Base-by-base conservation (phyloP, 1,140 invertebrate genomes). In the Drosophila santomea region DNA sequence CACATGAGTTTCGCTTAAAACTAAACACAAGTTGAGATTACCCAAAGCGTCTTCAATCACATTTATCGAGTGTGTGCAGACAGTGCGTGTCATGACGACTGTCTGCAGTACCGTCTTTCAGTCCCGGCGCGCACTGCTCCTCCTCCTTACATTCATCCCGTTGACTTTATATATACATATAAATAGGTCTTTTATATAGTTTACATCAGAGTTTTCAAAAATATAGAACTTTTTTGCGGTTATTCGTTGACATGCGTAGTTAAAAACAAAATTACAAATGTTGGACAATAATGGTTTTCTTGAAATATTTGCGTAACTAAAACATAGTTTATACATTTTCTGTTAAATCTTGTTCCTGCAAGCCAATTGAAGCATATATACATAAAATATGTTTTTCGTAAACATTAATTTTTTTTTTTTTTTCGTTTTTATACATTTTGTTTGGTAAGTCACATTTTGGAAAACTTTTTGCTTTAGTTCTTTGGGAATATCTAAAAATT, bases 1-100 rank as follows among this genome's bases (percentile, higher is more conserved):
- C 72, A 83, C 75, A 84, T 76, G 50, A 52, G 76, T 71, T 67
- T 78, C 63, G 59, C 60, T 66, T 71, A 75, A 81, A 80, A 72
- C 60, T 75, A 71, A 83, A 74, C 51, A 59, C 69, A 81, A 79
- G 75, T 82, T 66, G 75, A 76, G 58, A 84, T 51, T 72, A 67
- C 59, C 57, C 47, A 35, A 68, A 68, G 71, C 71, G 68, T 62
- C 71, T 74, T 84, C 73, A 84, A 80, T 84, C 80, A 84, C 80
- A 81, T 60, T 74, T 55, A 4, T 71, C 36, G 64, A 51, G 68
- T 55, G n/a, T 69, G 38, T 69, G 38, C 50, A 45, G 56, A 36
- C 61, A 15, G 25, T 35, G 20, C 35, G 4, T 1, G 38, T 32
- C 36, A 15, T 25, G 28, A 28, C 2, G 0, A 14, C 52, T 43